Percentiles rank a stretch among this genome's conserved stretches.
phyloP scores from a whole-genome alignment of 64 coral and sea anemone species.

The Stylophora pistillata region DNA sequence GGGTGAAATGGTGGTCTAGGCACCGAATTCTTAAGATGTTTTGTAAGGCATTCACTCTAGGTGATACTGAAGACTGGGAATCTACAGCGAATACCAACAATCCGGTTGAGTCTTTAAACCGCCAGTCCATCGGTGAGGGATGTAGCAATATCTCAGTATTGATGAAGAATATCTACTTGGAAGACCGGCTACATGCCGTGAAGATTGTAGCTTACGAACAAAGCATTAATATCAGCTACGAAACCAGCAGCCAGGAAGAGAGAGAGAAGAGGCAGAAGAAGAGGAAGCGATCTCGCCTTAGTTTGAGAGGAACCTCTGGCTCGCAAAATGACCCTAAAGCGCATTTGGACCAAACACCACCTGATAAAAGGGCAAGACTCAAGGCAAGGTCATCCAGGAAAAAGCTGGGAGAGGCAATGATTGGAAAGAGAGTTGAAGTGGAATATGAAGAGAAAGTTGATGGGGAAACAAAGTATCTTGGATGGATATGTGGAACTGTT shows the following conservation, averaged over 20 bases:
- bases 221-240: slow-evolving; percentile 50
- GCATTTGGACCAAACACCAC: slow-evolving; percentile 43
- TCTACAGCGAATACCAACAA: slow-evolving; percentile 33
- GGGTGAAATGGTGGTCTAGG: slow-evolving; percentile 48
- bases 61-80: slow-evolving; percentile 21
- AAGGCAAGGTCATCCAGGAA: slow-evolving; percentile 15
- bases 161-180: slow-evolving; percentile 51
- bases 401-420: background rate
- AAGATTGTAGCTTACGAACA: slow-evolving; percentile 15
- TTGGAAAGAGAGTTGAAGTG: slow-evolving; percentile 35
- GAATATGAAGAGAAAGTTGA: slow-evolving; percentile 58
- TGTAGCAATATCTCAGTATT: slow-evolving; percentile 45
- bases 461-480: too few species aligned
- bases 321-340: slow-evolving; percentile 35
- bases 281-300: slow-evolving; percentile 23
- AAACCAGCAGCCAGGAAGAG: slow-evolving; percentile 21
- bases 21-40: slow-evolving; percentile 40
- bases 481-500: too few species aligned
- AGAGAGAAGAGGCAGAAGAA: slow-evolving; percentile 48
- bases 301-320: slow-evolving; percentile 45
- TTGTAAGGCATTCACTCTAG: slow-evolving; percentile 32
- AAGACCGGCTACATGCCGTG: slow-evolving; percentile 51
- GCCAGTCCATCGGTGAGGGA: slow-evolving; percentile 48
- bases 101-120: slow-evolving; percentile 39
- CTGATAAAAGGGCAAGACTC: slow-evolving; percentile 35